Evolutionary conservation across 2,113 vertebrate species (phyloP), one percentile per base, ranked within the genome.

Genomic region (rat (Rattus norvegicus)): DNA sequence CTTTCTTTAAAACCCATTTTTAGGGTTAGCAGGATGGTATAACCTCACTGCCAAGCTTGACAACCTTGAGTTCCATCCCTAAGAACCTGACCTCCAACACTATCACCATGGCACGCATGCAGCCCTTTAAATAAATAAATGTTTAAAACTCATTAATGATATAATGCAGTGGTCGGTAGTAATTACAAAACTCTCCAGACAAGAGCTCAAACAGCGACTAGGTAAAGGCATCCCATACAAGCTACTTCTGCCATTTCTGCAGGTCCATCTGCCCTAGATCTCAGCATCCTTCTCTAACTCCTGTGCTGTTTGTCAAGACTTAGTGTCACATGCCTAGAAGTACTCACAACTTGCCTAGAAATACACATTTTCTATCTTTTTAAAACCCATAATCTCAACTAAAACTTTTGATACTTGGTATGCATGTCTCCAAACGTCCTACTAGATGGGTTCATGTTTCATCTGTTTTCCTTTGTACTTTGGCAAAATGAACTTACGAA

Each of bases 401-500:
- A 77, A 7, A 91, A 76, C 75, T 56, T 87, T 93, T 79, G 81
- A 86, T 86, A 9, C 54, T 65, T 86, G 56, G 12, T 94, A n/a
- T 90, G 6, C 90, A 61, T 65, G 93, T 93, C 75, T 97, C 92
- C 69, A 92, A 80, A 61, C 72, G 30, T 72, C 65, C 52, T 33
- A 96, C 30, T 26, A 52, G 28, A 75, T 69, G 67, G 1, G 43
- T 56, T 36, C 14, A 0, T 59, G 79, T 81, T 59, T 59, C 20
- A 59, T 59, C 73, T 69, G 39, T 47, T 24, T 43, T 61, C 56
- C 24, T 81, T 91, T 49, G 52, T n/a, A 79, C 47, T 80, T 83
- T 92, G 43, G 56, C 70, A 96, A 96, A 97, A 97, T 90, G 11
- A 94, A 95, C 49, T 93, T 83, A 26, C 90, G 75, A 93, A 9